Base-by-base conservation (phyloP, 2,888 invertebrate species). In the Hermodice carunculata region DNA sequence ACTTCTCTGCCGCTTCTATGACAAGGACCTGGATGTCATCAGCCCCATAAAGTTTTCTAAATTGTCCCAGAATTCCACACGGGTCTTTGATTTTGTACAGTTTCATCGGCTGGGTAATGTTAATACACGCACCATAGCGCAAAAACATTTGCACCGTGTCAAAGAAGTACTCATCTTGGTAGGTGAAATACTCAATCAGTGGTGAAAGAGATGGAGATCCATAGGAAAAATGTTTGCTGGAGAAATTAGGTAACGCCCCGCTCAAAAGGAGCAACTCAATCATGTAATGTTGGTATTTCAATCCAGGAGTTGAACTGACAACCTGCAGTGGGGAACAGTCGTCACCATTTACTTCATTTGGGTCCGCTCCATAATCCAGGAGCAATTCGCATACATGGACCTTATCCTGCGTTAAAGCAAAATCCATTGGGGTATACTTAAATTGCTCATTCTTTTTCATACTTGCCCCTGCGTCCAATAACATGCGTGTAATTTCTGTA, bases 401-500 rank as follows among this genome's bases (percentile, higher is more conserved):
- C 49, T 84, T 79, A 66, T 86, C 87, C 51, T 78, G 81, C 24
- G 95, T 85, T 58, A 96, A 93, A 0, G 95, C 94, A 70, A 95
- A 88, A 85, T 96, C 95, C 46, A 96, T 87, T 0, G 95, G 93
- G 57, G 93, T 92, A 80, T 92, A 92, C 73, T 89, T 89, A 77
- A 90, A 90, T 31, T 89, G 89, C 0, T 87, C 79, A 6, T 87
- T 84, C 87, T 87, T 89, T 81, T 91, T 91, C 2, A 94, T 89
- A 31, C 88, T 88, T 0, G 94, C 94, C 0, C 95, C 95, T 83
- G 94, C 93, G 81, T 93, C 92, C 52, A 95, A 88, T 61, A 96
- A 86, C 52, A 94, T 87, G 77, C 92, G 91, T 0, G 94, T 93
- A 11, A 91, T 89, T 73, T 91, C 91, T 37, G 86, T 82, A 68